Conservation (phyloP, 2,888 invertebrate species). For the Corbicula japonica region DNA sequence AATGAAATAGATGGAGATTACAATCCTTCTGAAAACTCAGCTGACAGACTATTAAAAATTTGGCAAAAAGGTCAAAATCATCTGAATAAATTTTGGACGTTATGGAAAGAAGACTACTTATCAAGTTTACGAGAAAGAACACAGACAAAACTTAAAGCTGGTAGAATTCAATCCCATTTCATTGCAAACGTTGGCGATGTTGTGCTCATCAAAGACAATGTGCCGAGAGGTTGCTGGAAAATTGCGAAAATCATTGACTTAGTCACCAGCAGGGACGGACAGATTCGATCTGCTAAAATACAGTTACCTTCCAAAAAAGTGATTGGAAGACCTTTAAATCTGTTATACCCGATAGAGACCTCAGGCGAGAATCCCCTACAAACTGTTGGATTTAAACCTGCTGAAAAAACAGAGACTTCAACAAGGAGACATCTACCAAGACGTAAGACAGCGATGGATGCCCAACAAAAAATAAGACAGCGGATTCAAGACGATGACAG, state of each 20-base stretch:
- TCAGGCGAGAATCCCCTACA: no score
- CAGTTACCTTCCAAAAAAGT: slow-evolving; percentile 16
- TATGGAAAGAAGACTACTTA: slow-evolving; percentile 52
- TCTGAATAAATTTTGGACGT: slow-evolving; percentile 44
- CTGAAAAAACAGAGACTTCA: no score
- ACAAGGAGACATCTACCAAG: no score
- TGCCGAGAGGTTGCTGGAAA: slow-evolving; percentile 23
- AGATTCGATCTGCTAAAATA: no score
- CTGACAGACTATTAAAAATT: slow-evolving; percentile 18
- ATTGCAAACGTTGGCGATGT: no score
- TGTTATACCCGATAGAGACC: slow-evolving; percentile 19
- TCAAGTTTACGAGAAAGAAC: slow-evolving; percentile 45
- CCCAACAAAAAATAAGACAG: no score
- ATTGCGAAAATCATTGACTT: no score
- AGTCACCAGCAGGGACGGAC: no score
- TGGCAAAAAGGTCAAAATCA: slow-evolving; percentile 51
- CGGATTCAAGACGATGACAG: no score
- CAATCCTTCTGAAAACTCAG: slow-evolving; percentile 13
- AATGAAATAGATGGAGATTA: slow-evolving; percentile 23
- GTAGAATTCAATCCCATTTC: slow-evolving; percentile 25
- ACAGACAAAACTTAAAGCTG: slow-evolving; percentile 26
- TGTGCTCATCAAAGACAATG: slow-evolving; percentile 25
- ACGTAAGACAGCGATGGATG: no score
- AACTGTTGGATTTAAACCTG: no score
- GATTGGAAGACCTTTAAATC: slow-evolving; percentile 28